Percentiles rank a stretch among this genome's conserved stretches.
Conservation (phyloP, 2,797 vertebrate genomes). For the Sebastes trivittatus region DNA sequence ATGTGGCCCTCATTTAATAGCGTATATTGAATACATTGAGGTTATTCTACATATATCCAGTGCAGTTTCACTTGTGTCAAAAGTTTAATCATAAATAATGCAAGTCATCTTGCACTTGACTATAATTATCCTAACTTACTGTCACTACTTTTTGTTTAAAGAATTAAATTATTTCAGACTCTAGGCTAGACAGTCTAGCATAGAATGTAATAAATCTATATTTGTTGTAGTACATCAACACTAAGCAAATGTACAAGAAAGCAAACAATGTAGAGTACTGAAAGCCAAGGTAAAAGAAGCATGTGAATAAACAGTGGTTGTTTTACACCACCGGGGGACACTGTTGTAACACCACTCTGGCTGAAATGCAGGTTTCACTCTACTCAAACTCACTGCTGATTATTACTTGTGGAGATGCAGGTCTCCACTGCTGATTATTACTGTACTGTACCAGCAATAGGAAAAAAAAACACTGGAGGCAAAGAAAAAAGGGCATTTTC, state of each 20-base stretch:
- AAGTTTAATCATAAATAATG: not conserved
- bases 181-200: not conserved
- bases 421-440: not conserved
- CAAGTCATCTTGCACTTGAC: not conserved
- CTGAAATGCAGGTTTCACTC: not conserved
- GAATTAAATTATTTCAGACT: not conserved
- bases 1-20: too few species aligned
- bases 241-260: not conserved
- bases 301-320: not conserved
- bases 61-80: not conserved
- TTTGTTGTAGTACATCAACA: not conserved
- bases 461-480: not conserved
- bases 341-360: slow-evolving; percentile 60
- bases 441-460: not conserved
- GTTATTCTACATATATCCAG: not conserved
- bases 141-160: not conserved
- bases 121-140: not conserved
- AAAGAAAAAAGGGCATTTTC: not conserved
- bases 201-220: not conserved
- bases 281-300: not conserved
- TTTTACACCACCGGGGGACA: slow-evolving; percentile 63
- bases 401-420: not conserved
- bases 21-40: too few species aligned
- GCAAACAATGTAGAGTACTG: not conserved
- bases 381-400: not conserved